A percentile compares a stretch with the other conserved stretches of the same genome.
phyloP scores from a whole-genome alignment of 2,113 vertebrate genomes.

The Pterocles gutturalis region DNA sequence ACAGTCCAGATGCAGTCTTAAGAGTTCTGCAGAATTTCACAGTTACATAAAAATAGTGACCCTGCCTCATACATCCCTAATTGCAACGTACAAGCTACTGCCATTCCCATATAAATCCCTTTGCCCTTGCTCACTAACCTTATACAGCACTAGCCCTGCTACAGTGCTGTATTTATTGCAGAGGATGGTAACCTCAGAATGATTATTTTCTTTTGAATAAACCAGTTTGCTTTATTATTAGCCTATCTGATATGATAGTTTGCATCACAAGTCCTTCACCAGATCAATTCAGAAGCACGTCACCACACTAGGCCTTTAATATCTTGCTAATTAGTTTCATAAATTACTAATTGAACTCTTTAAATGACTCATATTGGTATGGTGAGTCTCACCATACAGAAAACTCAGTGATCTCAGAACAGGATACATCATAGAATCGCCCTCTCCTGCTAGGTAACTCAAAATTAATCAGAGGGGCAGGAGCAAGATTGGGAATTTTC shows the following conservation, averaged over 20 bases:
- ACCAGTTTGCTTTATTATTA: background rate
- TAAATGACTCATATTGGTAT: conserved; percentile 40
- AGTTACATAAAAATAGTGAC: background rate
- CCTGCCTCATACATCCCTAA: background rate
- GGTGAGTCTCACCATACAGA: background rate
- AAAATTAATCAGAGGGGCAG: background rate
- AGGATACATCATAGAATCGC: background rate
- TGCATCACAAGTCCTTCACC: background rate
- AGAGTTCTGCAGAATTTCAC: background rate
- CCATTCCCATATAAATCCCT: background rate
- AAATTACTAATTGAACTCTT: conserved; percentile 55
- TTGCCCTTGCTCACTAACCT: background rate
- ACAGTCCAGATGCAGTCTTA: background rate
- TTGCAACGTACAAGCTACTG: background rate
- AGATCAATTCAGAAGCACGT: background rate
- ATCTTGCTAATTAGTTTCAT: conserved; percentile 48
- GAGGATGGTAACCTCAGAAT: background rate
- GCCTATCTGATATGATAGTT: background rate
- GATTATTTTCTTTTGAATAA: background rate
- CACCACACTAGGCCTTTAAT: conserved; percentile 5
- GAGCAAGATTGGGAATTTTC: background rate
- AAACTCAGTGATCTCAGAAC: background rate
- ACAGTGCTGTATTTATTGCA: background rate
- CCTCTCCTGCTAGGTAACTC: background rate
- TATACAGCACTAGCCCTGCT: background rate